Percentiles rank a stretch among this genome's conserved stretches.
These are phyloP conservation scores for Chaetura pelagica DNA, from an alignment of 2,113 vertebrate genomes.

Conservation along the genomic window DNA sequence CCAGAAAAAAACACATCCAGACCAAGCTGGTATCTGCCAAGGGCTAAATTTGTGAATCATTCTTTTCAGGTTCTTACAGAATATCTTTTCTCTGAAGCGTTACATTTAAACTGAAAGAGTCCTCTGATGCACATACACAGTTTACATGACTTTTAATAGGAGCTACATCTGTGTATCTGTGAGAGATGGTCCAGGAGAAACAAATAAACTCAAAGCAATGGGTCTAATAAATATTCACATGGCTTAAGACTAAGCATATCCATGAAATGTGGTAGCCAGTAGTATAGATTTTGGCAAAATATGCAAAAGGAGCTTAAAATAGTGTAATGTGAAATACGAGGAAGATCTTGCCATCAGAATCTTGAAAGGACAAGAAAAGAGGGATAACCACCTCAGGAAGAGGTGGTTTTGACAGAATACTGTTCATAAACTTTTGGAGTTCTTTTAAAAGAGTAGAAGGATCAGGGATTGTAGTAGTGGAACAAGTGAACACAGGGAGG, in stretches of 20 bases:
- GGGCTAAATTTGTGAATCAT: not conserved
- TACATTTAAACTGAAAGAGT: not conserved
- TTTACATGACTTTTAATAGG: not conserved
- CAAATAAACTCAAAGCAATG: not conserved
- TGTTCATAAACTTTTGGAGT: not conserved
- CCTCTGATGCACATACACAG: not conserved
- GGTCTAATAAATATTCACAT: not conserved
- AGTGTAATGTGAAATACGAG: not conserved
- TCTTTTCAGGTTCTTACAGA: not conserved
- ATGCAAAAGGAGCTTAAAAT: not conserved
- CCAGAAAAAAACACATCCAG: not conserved
- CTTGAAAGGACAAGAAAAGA: not conserved
- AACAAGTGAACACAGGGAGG: not conserved
- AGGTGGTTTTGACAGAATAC: not conserved
- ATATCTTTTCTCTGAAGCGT: not conserved
- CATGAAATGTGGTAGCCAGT: not conserved
- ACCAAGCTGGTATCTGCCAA: not conserved
- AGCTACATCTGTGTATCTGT: not conserved
- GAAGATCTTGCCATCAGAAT: not conserved
- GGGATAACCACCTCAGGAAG: not conserved
- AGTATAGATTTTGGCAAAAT: not conserved
- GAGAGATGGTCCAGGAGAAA: not conserved
- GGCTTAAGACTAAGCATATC: not conserved
- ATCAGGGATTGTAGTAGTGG: not conserved
- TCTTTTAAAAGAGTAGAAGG: not conserved